Percentiles rank a stretch among this genome's conserved stretches.
phyloP scores from a whole-genome alignment of 2,113 vertebrate genomes.

The Ciconia boyciana region DNA sequence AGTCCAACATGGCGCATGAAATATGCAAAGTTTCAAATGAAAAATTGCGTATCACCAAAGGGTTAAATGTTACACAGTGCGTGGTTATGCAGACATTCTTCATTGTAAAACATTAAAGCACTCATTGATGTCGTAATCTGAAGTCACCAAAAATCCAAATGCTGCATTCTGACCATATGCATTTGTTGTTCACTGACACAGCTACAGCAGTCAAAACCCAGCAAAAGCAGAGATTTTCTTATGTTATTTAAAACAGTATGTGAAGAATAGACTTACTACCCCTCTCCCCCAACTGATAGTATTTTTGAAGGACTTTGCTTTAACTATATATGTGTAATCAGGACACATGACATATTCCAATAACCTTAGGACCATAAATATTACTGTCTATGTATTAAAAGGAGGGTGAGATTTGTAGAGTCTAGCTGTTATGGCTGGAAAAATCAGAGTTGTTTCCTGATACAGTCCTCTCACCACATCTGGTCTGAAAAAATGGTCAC shows the following conservation, averaged over 20 bases:
- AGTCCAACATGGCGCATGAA: neutral
- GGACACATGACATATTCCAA: neutral
- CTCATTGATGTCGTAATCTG: fast-evolving
- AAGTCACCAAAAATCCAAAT: neutral
- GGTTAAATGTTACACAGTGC: neutral
- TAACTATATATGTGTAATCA: neutral
- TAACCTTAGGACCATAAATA: neutral
- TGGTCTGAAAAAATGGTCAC: neutral
- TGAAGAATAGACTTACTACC: neutral
- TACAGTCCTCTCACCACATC: neutral
- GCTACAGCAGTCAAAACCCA: neutral
- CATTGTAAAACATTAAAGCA: neutral
- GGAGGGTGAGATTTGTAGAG: neutral
- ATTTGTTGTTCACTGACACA: neutral
- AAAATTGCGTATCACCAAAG: neutral
- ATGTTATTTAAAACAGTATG: neutral
- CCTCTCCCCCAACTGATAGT: neutral
- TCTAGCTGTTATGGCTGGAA: neutral
- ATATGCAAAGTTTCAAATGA: neutral
- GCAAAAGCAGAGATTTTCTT: neutral
- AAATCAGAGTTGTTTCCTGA: neutral
- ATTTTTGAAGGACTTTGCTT: neutral
- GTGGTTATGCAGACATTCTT: neutral
- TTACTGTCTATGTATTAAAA: neutral
- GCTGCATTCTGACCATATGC: neutral